phyloP scores from a whole-genome alignment of 2,113 vertebrate species.

The Pelvicachromis taeniatus region DNA sequence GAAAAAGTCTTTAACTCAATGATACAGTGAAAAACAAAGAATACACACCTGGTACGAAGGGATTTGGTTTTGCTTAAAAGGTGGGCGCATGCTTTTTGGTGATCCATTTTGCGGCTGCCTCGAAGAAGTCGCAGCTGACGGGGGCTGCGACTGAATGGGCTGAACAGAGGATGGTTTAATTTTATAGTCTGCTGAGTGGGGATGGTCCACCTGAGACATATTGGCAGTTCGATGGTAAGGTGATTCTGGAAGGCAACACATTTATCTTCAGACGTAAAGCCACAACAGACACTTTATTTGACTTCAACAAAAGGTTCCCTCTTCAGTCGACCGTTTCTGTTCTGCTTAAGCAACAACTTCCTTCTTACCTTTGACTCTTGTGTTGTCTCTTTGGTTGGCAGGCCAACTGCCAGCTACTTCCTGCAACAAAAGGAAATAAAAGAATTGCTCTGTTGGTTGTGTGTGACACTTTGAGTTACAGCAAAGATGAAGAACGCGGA shows the following conservation, averaged over 20 bases:
- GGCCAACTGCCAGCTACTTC: neutral
- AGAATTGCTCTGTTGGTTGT: neutral
- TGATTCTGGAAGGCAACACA: neutral
- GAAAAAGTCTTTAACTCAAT: neutral
- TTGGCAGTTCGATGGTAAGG: neutral
- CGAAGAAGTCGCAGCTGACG: fast-evolving
- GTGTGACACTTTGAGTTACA: neutral
- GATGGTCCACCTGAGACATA: fast-evolving
- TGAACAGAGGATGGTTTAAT: constrained; percentile 15
- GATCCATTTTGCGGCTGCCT: neutral
- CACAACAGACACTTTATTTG: neutral
- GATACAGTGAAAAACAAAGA: fast-evolving
- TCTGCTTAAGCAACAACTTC: neutral
- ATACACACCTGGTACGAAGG: constrained; percentile 24
- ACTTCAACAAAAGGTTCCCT: neutral
- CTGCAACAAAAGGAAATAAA: constrained; percentile 4
- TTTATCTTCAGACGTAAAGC: neutral
- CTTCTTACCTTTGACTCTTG: constrained; percentile 28
- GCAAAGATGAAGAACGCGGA: neutral
- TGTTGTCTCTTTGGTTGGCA: neutral
- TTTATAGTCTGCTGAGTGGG: neutral
- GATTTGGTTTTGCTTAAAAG: neutral
- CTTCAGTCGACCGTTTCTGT: neutral
- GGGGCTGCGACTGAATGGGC: neutral
- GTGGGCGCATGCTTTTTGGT: fast-evolving